Evolutionary conservation across 2,113 vertebrate genomes (phyloP).

Genomic region (Prunella himalayana): DNA sequence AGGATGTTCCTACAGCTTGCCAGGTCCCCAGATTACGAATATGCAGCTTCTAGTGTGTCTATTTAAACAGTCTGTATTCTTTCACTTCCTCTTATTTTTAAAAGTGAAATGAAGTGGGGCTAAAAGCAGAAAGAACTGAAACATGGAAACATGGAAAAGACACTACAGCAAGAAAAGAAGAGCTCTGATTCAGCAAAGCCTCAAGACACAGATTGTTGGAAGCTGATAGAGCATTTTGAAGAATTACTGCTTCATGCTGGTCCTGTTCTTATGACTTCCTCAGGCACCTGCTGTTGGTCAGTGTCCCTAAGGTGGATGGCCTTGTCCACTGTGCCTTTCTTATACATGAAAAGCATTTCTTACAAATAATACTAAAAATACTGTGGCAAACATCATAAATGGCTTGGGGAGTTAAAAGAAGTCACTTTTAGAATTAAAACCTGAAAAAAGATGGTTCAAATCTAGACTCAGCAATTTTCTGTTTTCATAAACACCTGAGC

Average conservation of each 20-base stretch:
- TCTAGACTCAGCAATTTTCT: not conserved
- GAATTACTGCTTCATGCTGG: not conserved
- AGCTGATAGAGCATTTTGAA: not conserved
- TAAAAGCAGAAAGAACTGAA: not conserved
- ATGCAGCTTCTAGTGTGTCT: not conserved
- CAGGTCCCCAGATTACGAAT: not conserved
- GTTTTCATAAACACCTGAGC: not conserved
- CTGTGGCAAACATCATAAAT: not conserved
- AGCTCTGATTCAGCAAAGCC: not conserved
- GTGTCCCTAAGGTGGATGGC: not conserved
- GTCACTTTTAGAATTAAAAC: not conserved
- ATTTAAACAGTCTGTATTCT: not conserved
- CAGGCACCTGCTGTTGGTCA: not conserved
- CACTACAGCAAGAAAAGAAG: not conserved
- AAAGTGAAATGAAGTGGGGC: not conserved
- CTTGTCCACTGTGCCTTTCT: not conserved
- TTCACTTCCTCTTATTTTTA: not conserved
- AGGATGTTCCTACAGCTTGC: not conserved
- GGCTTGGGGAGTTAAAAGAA: not conserved
- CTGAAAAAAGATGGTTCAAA: not conserved
- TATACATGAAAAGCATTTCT: not conserved
- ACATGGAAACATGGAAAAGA: not conserved
- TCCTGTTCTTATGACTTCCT: not conserved
- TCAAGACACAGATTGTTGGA: not conserved
- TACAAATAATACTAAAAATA: not conserved